phyloP scores from a whole-genome alignment of 2,888 invertebrate species.

The Listrodromus nycthemerus region DNA sequence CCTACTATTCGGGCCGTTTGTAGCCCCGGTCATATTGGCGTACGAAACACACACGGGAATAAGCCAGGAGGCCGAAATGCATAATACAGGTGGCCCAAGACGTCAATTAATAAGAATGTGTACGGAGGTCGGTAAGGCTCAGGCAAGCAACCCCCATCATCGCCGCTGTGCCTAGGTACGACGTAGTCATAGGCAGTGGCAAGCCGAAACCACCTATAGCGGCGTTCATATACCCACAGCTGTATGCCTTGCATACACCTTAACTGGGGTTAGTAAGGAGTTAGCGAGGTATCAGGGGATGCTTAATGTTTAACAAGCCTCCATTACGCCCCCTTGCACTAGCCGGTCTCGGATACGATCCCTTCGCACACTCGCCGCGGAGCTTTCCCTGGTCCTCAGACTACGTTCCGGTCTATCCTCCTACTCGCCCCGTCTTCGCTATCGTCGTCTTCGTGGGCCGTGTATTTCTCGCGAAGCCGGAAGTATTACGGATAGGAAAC shows the following conservation, averaged over 20 bases:
- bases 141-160: slow-evolving; percentile 72
- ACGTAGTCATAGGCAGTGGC: slow-evolving; percentile 17
- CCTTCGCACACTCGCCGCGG: slow-evolving; percentile 57
- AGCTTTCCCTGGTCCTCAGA: slow-evolving; percentile 58
- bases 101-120: slow-evolving; percentile 84
- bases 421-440: slow-evolving; percentile 67
- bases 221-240: slow-evolving; percentile 39
- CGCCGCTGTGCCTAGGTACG: slow-evolving; percentile 33
- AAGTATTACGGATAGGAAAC: slow-evolving; percentile 76
- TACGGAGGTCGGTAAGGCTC: slow-evolving; percentile 80
- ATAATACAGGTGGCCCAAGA: slow-evolving; percentile 79
- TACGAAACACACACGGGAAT: slow-evolving; percentile 76
- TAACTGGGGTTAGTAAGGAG: slow-evolving; percentile 80
- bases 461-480: slow-evolving; percentile 72
- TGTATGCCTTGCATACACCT: slow-evolving; percentile 76
- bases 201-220: slow-evolving; percentile 11
- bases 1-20: slow-evolving; percentile 5
- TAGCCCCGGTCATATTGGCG: slow-evolving; percentile 70
- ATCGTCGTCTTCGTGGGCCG: slow-evolving; percentile 60
- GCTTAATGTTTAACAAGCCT: slow-evolving; percentile 84
- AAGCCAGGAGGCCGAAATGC: slow-evolving; percentile 76
- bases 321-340: slow-evolving; percentile 79
- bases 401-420: slow-evolving; percentile 59
- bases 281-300: slow-evolving; percentile 83
- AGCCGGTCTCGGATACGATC: slow-evolving; percentile 55